A percentile compares a stretch with the other conserved stretches of the same genome.
Evolutionary conservation across 1,140 invertebrate genomes (phyloP).

Genomic region (Drosophila sechellia): DNA sequence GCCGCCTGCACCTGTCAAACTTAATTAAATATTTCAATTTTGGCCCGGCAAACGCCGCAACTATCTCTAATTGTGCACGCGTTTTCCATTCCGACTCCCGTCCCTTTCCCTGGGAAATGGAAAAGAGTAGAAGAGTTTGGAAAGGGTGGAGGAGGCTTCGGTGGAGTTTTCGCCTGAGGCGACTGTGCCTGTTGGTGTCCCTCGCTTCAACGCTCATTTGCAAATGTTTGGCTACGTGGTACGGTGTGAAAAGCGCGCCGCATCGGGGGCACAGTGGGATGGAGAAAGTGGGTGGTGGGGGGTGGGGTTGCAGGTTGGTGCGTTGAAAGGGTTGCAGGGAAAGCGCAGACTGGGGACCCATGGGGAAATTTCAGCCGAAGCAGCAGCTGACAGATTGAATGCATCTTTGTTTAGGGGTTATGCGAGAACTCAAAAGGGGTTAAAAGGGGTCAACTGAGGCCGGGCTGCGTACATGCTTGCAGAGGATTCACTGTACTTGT

Average conservation of each 20-base stretch:
- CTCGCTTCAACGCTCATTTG: slow-evolving; percentile 71
- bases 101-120: slow-evolving; percentile 3
- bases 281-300: neutral
- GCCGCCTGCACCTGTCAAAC: slow-evolving; percentile 40
- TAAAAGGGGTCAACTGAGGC: neutral
- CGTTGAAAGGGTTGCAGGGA: no score
- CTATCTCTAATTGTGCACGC: slow-evolving; percentile 65
- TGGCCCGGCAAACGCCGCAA: slow-evolving; percentile 28
- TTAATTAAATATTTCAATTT: slow-evolving; percentile 74
- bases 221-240: slow-evolving; percentile 71
- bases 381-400: slow-evolving; percentile 24
- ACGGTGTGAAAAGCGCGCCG: slow-evolving; percentile 54
- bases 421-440: neutral
- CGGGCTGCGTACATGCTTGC: neutral
- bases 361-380: slow-evolving; percentile 57
- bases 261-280: neutral
- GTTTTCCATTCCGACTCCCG: slow-evolving; percentile 8
- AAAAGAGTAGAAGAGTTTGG: neutral
- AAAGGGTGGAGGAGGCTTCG: neutral
- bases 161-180: slow-evolving; percentile 47
- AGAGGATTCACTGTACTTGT: neutral
- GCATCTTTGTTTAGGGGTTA: slow-evolving; percentile 11
- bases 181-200: slow-evolving; percentile 44
- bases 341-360: slow-evolving; percentile 17
- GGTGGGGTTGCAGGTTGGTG: neutral